Base-by-base conservation (phyloP, 2,797 vertebrate species). In the Varecia variegata region DNA sequence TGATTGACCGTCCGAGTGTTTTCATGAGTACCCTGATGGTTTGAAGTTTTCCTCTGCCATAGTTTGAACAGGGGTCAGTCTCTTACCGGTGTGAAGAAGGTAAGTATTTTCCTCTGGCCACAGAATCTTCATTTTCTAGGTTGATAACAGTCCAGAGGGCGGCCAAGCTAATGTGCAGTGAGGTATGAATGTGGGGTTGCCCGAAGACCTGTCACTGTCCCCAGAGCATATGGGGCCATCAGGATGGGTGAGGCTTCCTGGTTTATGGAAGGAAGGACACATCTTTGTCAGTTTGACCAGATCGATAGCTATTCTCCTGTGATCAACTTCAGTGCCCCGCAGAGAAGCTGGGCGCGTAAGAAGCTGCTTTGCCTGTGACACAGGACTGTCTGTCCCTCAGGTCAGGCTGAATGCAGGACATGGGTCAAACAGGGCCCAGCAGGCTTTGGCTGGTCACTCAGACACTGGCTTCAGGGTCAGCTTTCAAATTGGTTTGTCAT, bases 1-100 rank as follows among this genome's bases (percentile, higher is more conserved):
- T 3, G 20, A 43, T 35, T 21, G 71, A 92, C 76, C 40, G 52
- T 79, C 83, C 50, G 35, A 58, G 2, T 40, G 62, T 70, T 79
- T 90, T 97, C 40, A 14, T 82, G 54, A 97, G 70, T 60, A n/a
- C 25, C 20, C 62, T 67, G 62, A 92, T 93, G 87, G 27, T 80
- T 93, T 54, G 93, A 84, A 76, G 60, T 25, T 32, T 93, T 47
- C 52, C 43, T 65, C 0, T 93, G 43, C 43, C 52, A 8, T 14
- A 86, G 32, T 38, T 68, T 84, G 83, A 62, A n/a, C 58, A 54
- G 79, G 70, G 50, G 35, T 27, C 45, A 43, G 15, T 50, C 21
- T 88, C 86, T 89, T 54, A 80, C 0, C 54, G 82, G 21, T 90
- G 6, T 80, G 88, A 93, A 56, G 68, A 80, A 94, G 30, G 17